Evolutionary conservation across 2,113 vertebrate genomes (phyloP).

Genomic region (Halichoerus grypus): DNA sequence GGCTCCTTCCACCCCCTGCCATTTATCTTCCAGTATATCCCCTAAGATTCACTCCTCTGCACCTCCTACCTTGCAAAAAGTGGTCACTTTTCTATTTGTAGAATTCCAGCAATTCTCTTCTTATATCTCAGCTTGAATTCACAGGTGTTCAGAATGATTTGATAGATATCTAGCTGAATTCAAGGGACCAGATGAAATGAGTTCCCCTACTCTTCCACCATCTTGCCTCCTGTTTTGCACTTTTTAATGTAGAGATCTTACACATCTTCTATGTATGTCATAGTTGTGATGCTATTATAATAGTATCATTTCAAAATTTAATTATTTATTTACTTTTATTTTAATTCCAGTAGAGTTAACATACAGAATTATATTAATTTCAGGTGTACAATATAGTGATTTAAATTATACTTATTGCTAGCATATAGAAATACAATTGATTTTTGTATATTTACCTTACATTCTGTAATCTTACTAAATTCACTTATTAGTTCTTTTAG

Average conservation of each 20-base stretch:
- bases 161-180: too few relatives aligned
- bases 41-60: too few relatives aligned
- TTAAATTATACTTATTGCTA: background rate
- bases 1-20: too few relatives aligned
- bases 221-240: background rate
- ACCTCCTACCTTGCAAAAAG: too few relatives aligned
- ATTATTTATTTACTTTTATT: background rate
- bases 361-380: background rate
- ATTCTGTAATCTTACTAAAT: background rate
- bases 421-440: background rate
- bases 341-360: background rate
- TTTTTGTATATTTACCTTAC: background rate
- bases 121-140: too few relatives aligned
- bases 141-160: too few relatives aligned
- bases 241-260: background rate
- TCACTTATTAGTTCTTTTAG: background rate
- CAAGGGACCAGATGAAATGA: too few relatives aligned
- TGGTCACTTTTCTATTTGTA: too few relatives aligned
- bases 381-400: background rate
- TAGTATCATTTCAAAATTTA: background rate
- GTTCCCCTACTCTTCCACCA: too few relatives aligned
- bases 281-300: background rate
- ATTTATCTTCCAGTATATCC: too few relatives aligned
- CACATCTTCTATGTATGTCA: background rate
- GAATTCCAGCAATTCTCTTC: too few relatives aligned